These are phyloP conservation scores for Psittacula derbiana DNA, from an alignment of 2,797 vertebrate species.

Conservation along the genomic window DNA sequence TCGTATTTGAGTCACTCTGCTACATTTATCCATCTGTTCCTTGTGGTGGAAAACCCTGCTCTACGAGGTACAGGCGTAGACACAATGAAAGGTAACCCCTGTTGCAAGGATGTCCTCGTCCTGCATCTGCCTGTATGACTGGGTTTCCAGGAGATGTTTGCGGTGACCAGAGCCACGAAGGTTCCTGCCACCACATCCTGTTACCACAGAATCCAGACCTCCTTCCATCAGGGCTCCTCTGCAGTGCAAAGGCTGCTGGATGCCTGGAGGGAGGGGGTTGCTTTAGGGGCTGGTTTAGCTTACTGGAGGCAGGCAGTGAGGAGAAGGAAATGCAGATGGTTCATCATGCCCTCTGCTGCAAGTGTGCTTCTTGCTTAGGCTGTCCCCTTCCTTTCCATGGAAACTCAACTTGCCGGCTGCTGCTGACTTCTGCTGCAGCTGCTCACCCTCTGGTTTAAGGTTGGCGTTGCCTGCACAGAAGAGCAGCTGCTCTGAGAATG, in stretches of 20 bases:
- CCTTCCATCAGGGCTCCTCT: neutral
- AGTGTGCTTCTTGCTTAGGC: neutral
- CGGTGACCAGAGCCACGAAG: neutral
- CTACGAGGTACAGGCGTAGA: rapidly evolving
- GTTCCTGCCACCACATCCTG: neutral
- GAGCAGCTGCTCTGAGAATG: neutral
- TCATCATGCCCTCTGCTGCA: neutral
- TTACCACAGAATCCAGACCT: neutral
- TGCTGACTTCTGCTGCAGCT: neutral
- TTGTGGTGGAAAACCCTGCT: neutral
- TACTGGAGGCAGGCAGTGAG: neutral
- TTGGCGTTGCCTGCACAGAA: rapidly evolving
- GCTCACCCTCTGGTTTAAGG: neutral
- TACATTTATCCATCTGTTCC: neutral
- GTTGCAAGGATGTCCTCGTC: neutral
- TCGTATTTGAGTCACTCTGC: neutral
- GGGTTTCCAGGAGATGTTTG: neutral
- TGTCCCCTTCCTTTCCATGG: neutral
- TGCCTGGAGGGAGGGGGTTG: neutral
- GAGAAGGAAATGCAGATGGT: neutral
- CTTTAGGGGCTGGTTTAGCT: neutral
- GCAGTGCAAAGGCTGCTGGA: neutral
- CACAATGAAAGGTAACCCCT: neutral
- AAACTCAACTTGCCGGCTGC: neutral
- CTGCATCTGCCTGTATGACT: neutral